Evolutionary conservation across 2,113 vertebrate genomes (phyloP).

Genomic region (Fregata magnificens): DNA sequence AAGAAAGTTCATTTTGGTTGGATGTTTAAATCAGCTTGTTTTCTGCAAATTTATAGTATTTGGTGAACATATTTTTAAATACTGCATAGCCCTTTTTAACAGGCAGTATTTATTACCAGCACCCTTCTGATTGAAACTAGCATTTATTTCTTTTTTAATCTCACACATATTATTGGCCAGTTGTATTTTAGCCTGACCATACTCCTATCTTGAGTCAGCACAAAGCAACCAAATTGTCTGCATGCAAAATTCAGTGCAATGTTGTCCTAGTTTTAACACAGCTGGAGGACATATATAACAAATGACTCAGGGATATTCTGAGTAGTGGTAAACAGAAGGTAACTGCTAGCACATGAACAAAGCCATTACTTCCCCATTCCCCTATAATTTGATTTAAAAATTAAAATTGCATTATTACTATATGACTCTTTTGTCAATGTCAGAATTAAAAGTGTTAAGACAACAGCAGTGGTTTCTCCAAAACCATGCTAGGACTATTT

Average conservation of each 20-base stretch:
- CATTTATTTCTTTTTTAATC: background rate
- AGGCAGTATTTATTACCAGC: background rate
- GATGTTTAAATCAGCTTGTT: background rate
- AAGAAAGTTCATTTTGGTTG: background rate
- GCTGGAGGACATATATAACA: background rate
- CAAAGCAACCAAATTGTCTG: background rate
- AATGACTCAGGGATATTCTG: background rate
- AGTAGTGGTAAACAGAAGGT: background rate
- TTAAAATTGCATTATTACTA: slow-evolving; percentile 53
- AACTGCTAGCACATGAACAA: slow-evolving; percentile 1
- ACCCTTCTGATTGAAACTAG: background rate
- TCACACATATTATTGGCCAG: background rate
- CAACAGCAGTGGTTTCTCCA: background rate
- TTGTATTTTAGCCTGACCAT: slow-evolving; percentile 4
- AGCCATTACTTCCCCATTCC: slow-evolving; percentile 31
- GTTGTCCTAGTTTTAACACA: background rate
- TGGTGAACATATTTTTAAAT: background rate
- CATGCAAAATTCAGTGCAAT: background rate
- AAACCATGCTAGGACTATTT: background rate
- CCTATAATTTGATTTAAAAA: slow-evolving; percentile 42
- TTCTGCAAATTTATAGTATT: background rate
- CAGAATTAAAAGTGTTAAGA: background rate
- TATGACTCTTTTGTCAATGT: slow-evolving; percentile 37
- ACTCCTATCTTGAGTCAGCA: background rate
- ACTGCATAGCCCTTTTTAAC: background rate